Evolutionary conservation across 2,888 invertebrate species (phyloP).

Genomic region (Rhodophaea formosa): DNA sequence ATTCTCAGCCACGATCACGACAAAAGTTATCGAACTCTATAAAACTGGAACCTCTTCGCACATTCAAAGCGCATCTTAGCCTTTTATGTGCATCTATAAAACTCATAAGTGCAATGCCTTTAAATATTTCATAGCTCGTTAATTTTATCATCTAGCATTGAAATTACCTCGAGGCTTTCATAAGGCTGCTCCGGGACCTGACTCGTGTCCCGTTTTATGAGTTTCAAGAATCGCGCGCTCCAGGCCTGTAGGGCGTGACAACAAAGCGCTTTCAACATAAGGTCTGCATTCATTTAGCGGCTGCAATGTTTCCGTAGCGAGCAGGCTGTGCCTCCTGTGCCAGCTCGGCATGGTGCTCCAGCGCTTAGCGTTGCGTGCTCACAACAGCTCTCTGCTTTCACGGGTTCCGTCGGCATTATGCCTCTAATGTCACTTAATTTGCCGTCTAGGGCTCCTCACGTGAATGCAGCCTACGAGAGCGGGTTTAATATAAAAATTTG

Average conservation of each 20-base stretch:
- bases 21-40: background rate
- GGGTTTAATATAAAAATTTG: conserved; percentile 76
- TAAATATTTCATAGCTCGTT: background rate
- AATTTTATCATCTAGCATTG: conserved; percentile 1
- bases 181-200: conserved; percentile 3
- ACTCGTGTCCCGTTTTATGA: conserved; percentile 16
- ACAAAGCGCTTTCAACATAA: conserved; percentile 20
- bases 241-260: background rate
- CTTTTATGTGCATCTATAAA: background rate
- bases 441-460: conserved; percentile 77
- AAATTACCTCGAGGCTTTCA: background rate
- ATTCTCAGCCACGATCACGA: background rate
- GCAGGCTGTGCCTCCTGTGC: conserved; percentile 41
- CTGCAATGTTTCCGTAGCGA: conserved; percentile 39
- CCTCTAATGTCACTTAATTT: conserved; percentile 80
- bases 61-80: background rate
- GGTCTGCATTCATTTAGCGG: conserved; percentile 21
- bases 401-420: conserved; percentile 72
- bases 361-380: conserved; percentile 56
- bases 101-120: background rate
- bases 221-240: background rate
- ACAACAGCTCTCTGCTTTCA: conserved; percentile 70
- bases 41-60: background rate
- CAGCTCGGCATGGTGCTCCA: conserved; percentile 47
- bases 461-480: conserved; percentile 71